These are phyloP conservation scores for Lasioglossum albipes DNA, from an alignment of 1,140 invertebrate species.

Conservation along the genomic window DNA sequence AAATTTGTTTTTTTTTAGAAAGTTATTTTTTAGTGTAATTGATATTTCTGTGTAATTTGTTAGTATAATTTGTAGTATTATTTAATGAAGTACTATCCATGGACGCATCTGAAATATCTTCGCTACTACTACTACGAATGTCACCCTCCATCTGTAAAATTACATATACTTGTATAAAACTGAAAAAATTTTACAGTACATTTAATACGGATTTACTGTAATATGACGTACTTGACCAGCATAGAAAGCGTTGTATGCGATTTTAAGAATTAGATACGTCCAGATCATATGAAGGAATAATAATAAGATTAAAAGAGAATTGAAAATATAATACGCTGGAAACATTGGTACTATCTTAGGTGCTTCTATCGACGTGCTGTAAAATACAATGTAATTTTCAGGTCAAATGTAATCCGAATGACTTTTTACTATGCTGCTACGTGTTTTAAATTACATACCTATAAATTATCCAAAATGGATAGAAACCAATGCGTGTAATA, in stretches of 20 bases:
- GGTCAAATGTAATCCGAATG: conserved; percentile 1
- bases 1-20: conserved; percentile 20
- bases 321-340: conserved; percentile 98
- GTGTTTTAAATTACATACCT: conserved; percentile 81
- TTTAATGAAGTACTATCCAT: conserved; percentile 68
- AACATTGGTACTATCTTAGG: conserved; percentile 93
- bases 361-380: conserved; percentile 91
- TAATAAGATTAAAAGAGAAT: conserved; percentile 90
- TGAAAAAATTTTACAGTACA: conserved; percentile 19
- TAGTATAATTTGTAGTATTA: conserved; percentile 70
- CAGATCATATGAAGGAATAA: conserved; percentile 95
- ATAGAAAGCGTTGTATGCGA: conserved; percentile 90
- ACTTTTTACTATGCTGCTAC: conserved; percentile 4
- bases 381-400: conserved; percentile 41
- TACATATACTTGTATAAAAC: conserved; percentile 42
- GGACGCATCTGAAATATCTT: conserved; percentile 78
- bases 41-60: conserved; percentile 71
- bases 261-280: conserved; percentile 96
- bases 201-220: conserved; percentile 18
- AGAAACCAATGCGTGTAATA: conserved; percentile 90
- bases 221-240: conserved; percentile 86
- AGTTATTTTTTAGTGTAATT: conserved; percentile 62
- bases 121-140: conserved; percentile 84
- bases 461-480: conserved; percentile 91
- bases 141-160: conserved; percentile 89